These are phyloP conservation scores for Coturnix japonica DNA, from an alignment of 2,113 vertebrate genomes.

Conservation along the genomic window DNA sequence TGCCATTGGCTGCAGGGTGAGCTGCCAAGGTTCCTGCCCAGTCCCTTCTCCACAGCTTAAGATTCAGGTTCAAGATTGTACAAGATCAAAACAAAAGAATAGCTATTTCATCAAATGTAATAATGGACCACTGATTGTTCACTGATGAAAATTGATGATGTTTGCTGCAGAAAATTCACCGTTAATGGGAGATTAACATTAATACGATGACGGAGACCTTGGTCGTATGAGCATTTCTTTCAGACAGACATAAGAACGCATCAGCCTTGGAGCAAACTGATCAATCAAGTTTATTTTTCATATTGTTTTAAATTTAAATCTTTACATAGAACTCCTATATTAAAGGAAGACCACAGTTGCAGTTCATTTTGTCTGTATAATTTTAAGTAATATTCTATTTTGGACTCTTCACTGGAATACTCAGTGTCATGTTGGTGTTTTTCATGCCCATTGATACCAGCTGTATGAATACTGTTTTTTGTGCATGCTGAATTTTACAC, in stretches of 20 bases:
- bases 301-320: neutral
- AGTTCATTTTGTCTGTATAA: neutral
- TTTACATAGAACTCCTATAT: accelerated
- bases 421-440: neutral
- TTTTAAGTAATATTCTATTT: neutral
- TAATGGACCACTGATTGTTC: constrained; percentile 44
- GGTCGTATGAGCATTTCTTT: constrained; percentile 5
- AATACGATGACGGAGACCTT: constrained; percentile 1
- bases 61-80: constrained; percentile 20
- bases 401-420: neutral
- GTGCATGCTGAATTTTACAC: neutral
- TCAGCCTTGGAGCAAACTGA: neutral
- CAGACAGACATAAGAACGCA: neutral
- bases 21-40: neutral
- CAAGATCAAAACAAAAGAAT: constrained; percentile 50
- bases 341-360: neutral
- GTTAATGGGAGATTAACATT: constrained; percentile 26
- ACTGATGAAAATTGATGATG: constrained; percentile 46
- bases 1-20: neutral
- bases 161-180: constrained; percentile 24
- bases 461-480: neutral
- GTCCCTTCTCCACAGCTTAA: neutral
- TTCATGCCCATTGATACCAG: neutral
- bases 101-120: constrained; percentile 45
- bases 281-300: neutral